A percentile compares a stretch with the other conserved stretches of the same genome.
These are phyloP conservation scores for Brachionus koreanus DNA, from an alignment of 1,140 invertebrate species.

Conservation along the genomic window DNA sequence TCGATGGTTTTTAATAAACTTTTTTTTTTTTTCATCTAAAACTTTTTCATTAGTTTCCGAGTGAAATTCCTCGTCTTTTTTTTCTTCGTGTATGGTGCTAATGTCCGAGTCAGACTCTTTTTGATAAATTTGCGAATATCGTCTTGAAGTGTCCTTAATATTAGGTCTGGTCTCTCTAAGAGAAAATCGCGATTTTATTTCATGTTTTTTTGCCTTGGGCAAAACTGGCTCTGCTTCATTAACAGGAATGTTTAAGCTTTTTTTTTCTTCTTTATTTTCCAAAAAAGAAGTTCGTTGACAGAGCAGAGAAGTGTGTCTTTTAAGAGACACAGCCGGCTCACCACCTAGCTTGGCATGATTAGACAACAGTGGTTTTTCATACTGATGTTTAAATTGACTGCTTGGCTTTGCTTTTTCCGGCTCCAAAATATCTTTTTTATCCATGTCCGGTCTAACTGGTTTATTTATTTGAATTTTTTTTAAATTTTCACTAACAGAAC, in stretches of 20 bases:
- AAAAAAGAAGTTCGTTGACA: neutral
- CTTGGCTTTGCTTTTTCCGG: neutral
- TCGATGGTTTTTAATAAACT: constrained; percentile 16
- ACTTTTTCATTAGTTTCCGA: neutral
- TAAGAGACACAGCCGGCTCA: neutral
- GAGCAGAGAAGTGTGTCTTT: neutral
- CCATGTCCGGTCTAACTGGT: neutral
- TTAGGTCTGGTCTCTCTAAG: neutral
- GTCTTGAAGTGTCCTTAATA: neutral
- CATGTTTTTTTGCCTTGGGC: neutral
- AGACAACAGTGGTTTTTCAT: neutral
- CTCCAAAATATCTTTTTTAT: neutral
- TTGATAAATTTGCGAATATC: constrained; percentile 18
- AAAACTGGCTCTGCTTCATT: neutral
- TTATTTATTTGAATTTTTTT: neutral
- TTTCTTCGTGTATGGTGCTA: neutral
- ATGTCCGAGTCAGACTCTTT: constrained; percentile 10
- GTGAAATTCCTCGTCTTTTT: neutral
- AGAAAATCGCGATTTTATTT: constrained; percentile 26
- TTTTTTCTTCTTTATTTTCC: neutral
- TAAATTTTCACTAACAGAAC: neutral
- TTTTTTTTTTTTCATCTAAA: neutral
- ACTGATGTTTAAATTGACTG: neutral
- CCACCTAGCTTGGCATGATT: constrained; percentile 3
- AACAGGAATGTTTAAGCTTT: neutral